phyloP scores from a whole-genome alignment of 2,888 invertebrate genomes.

The Phortica okadai region DNA sequence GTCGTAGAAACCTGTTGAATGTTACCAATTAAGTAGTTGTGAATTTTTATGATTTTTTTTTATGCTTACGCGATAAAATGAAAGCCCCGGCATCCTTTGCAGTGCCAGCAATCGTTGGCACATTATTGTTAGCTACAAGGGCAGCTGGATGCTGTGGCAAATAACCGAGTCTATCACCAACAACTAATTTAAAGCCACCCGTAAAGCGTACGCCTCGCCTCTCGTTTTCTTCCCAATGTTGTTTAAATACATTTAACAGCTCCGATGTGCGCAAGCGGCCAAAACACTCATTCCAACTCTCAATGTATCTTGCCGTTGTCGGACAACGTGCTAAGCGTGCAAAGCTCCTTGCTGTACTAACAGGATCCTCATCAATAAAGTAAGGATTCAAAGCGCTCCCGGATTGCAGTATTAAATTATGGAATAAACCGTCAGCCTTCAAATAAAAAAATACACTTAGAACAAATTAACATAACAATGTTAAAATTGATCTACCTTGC shows the following conservation, averaged over 20 bases:
- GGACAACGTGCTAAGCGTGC: conserved; percentile 73
- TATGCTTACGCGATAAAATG: conserved; percentile 74
- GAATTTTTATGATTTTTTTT: not conserved
- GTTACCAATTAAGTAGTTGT: not conserved
- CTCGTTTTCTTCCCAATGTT: conserved; percentile 65
- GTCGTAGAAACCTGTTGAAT: conserved; percentile 63
- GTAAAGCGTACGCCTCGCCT: conserved; percentile 56
- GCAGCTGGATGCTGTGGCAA: conserved; percentile 68
- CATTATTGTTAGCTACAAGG: conserved; percentile 59
- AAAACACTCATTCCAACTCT: conserved; percentile 59
- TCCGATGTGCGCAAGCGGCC: conserved; percentile 64
- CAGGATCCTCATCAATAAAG: conserved; percentile 76
- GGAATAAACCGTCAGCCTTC: conserved; percentile 75
- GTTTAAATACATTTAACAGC: conserved; percentile 60
- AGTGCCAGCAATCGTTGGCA: conserved; percentile 76
- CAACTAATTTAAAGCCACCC: conserved; percentile 71
- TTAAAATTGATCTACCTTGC: conserved; percentile 62
- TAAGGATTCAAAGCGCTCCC: conserved; percentile 78
- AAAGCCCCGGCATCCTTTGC: conserved; percentile 78
- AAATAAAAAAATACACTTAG: not conserved
- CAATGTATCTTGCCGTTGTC: conserved; percentile 21
- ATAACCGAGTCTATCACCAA: conserved; percentile 71
- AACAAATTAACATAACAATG: not conserved
- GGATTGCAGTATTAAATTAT: conserved; percentile 78
- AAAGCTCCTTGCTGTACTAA: conserved; percentile 72